Percentiles rank a stretch among this genome's conserved stretches.
Conservation (phyloP, 2,113 vertebrate genomes). For the Nerophis ophidion region DNA sequence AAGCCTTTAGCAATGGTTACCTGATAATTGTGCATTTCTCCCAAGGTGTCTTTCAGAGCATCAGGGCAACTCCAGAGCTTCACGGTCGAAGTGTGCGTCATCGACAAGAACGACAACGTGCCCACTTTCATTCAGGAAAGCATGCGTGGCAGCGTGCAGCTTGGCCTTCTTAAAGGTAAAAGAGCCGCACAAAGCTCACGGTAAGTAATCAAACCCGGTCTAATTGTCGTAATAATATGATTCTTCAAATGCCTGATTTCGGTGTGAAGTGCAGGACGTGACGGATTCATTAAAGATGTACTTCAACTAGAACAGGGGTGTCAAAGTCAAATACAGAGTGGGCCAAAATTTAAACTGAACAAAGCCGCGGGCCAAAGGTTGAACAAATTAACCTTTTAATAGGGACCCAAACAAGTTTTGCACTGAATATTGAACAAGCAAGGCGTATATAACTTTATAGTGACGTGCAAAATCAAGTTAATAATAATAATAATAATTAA, state of each 20-base stretch:
- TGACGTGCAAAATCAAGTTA: too few relatives aligned
- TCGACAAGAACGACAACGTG: conserved; percentile 75
- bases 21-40: conserved; percentile 14
- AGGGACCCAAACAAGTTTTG: too few relatives aligned
- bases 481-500: too few relatives aligned
- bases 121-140: conserved; percentile 65
- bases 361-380: too few relatives aligned
- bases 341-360: too few relatives aligned
- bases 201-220: neutral
- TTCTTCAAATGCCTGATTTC: neutral
- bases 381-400: too few relatives aligned
- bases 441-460: too few relatives aligned
- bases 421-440: too few relatives aligned
- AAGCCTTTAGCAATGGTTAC: too few relatives aligned
- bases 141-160: conserved; percentile 72
- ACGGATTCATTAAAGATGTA: neutral
- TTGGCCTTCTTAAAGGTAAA: conserved; percentile 71
- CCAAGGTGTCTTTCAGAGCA: conserved; percentile 65
- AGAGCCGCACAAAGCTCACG: neutral
- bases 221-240: neutral
- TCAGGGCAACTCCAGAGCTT: conserved; percentile 64
- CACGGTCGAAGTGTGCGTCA: conserved; percentile 65
- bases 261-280: neutral
- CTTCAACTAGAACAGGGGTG: too few relatives aligned
- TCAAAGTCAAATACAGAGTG: too few relatives aligned